Percentiles rank a stretch among this genome's conserved stretches.
Conservation (phyloP, 2,888 invertebrate species). For the Uloborus plumipes region DNA sequence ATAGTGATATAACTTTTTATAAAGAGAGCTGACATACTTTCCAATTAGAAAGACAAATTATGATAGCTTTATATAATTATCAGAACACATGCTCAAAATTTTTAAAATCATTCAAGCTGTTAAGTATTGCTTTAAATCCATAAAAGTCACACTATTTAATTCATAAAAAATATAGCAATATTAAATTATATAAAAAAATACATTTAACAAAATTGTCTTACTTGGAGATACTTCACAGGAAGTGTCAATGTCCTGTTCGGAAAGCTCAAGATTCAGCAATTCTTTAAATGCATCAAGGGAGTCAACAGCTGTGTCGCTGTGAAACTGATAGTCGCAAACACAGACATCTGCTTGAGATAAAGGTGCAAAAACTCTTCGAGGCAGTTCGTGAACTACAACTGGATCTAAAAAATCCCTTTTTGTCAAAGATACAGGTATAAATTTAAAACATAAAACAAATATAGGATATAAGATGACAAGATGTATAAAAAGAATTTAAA, state of each 20-base stretch:
- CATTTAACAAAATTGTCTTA: conserved; percentile 70
- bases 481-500: too few species aligned
- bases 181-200: neutral
- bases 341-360: conserved; percentile 77
- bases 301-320: conserved; percentile 88
- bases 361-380: conserved; percentile 85
- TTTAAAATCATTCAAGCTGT: neutral
- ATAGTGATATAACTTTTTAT: too few species aligned
- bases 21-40: too few species aligned
- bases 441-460: neutral
- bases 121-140: too few species aligned
- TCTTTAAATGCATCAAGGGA: conserved; percentile 85
- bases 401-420: conserved; percentile 75
- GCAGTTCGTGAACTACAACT: conserved; percentile 89
- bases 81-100: neutral
- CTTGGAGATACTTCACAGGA: conserved; percentile 86
- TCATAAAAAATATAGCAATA: neutral
- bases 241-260: conserved; percentile 79
- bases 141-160: neutral
- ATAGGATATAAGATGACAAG: neutral
- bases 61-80: neutral
- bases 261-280: conserved; percentile 82
- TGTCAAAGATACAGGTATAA: neutral
- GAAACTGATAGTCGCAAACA: conserved; percentile 91
- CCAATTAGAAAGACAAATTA: too few species aligned